Evolutionary conservation across 2,797 vertebrate genomes (phyloP), one percentile per base, ranked within the genome.

Genomic region (Gymnothorax javanicus): DNA sequence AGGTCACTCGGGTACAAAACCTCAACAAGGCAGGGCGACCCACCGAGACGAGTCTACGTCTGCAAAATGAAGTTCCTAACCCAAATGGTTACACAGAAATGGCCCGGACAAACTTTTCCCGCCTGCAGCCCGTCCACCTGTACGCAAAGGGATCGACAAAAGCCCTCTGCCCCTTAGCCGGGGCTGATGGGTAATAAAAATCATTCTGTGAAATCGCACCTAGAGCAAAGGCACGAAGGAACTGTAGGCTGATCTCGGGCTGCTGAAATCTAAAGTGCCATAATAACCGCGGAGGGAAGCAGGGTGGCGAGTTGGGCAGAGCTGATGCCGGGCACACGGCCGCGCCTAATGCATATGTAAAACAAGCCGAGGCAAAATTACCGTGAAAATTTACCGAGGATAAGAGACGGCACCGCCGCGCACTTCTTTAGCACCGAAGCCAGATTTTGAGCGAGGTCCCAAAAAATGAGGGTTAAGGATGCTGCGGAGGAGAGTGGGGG

Each of bases 361-460:
- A 87, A 85, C 82, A 59, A 54, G 73, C 83, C 85, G 79, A 85
- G 83, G 27, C 82, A 73, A 82, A 81, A 84, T 86, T 83, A 58
- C 85, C 87, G 60, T 88, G 56, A 54, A 85, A 90, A 89, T 88
- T 87, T 88, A 86, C 79, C 84, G 88, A 69, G 79, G 82, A 88
- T 77, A 86, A 85, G 89, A 89, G 88, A 84, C 20, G 11, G 54
- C 86, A 86, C 82, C 54, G 89, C 82, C 73, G 87, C 75, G 86
- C 2, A 5, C 83, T 86, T 89, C 85, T 62, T 86, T 71, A 87
- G 71, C 82, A 83, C 73, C 85, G 88, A 69, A 77, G 88, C 43
- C 86, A 87, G 87, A 86, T 86, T 87, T 86, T 50, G 77, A 88
- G 27, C 85, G 87, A 43, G 82, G 84, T 73, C 62, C 77, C 43